Evolutionary conservation across 2,113 vertebrate genomes (phyloP).

Genomic region (Smithornis capensis): DNA sequence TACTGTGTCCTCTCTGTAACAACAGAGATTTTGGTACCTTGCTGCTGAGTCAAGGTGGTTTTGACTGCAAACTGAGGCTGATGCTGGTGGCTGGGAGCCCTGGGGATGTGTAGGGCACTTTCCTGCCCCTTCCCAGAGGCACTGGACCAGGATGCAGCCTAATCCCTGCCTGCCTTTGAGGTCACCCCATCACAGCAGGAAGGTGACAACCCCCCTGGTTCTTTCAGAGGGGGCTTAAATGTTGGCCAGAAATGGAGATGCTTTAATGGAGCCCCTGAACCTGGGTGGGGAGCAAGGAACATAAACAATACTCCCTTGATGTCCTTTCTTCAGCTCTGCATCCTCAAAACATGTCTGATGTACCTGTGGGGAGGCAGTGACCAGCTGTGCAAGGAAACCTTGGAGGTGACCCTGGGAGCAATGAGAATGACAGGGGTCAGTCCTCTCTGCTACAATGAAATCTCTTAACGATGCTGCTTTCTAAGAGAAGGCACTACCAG

Average conservation of each 20-base stretch:
- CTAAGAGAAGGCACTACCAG: background rate
- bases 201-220: background rate
- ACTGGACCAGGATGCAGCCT: background rate
- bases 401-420: background rate
- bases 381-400: background rate
- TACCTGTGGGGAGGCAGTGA: background rate
- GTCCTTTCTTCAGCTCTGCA: background rate
- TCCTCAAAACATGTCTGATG: background rate
- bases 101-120: background rate
- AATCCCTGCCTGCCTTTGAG: rapidly evolving
- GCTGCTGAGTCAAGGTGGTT: background rate
- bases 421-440: background rate
- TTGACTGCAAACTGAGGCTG: background rate
- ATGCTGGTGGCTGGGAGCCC: background rate
- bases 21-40: background rate
- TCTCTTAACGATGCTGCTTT: rapidly evolving
- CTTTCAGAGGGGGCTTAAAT: background rate
- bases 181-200: background rate
- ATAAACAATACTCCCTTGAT: rapidly evolving
- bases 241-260: background rate
- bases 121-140: background rate
- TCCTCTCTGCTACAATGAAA: background rate
- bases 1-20: background rate
- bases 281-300: background rate
- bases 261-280: background rate